Percentiles rank a stretch among this genome's conserved stretches.
Evolutionary conservation across 2,113 vertebrate species (phyloP).

Genomic region (Sturnus vulgaris): DNA sequence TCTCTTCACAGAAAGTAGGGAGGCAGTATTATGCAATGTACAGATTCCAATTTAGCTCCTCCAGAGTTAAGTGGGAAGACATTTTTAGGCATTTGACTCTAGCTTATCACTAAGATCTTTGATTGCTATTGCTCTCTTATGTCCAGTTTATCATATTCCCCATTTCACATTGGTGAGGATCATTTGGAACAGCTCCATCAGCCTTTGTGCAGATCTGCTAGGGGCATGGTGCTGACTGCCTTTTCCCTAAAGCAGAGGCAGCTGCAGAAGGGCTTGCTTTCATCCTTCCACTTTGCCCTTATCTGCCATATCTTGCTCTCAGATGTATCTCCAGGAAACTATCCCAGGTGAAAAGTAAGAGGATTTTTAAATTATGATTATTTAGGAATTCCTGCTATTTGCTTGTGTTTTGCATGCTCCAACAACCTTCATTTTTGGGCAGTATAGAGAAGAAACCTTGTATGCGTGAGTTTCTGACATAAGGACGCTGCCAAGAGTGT

Average conservation of each 20-base stretch:
- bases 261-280: not conserved
- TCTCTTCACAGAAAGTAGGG: not conserved
- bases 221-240: not conserved
- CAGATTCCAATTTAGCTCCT: not conserved
- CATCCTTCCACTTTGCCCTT: not conserved
- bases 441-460: not conserved
- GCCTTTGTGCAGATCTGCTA: not conserved
- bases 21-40: not conserved
- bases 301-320: not conserved
- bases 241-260: not conserved
- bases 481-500: not conserved
- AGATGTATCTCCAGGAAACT: not conserved
- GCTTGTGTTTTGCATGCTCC: not conserved
- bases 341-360: not conserved
- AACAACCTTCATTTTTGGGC: not conserved
- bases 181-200: accelerated
- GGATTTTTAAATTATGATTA: not conserved
- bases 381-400: not conserved
- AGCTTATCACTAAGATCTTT: not conserved
- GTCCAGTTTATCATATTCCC: not conserved
- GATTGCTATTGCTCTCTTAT: not conserved
- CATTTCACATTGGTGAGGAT: not conserved
- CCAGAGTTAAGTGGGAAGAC: not conserved
- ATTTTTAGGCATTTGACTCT: not conserved
- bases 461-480: not conserved